Evolutionary conservation across 2,888 invertebrate species (phyloP), one percentile per base, ranked within the genome.

Genomic region (Nesidiocoris tenuis): DNA sequence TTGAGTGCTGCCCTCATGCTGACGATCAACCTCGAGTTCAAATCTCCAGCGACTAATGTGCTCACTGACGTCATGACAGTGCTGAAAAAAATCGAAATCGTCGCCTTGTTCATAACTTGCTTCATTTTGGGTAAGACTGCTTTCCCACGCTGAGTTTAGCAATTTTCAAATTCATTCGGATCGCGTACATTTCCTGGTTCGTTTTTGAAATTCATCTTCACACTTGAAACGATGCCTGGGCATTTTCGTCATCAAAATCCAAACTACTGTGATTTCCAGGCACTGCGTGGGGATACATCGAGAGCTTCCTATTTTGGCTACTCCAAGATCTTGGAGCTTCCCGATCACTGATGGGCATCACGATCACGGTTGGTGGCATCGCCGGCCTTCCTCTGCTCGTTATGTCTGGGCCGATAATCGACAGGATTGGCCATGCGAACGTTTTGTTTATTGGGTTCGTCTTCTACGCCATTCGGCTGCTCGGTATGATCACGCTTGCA

Each of bases 231-330:
- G n/a, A n/a, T n/a, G n/a, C n/a, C n/a, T n/a, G n/a, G n/a, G n/a
- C n/a, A n/a, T n/a, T n/a, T n/a, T n/a, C n/a, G n/a, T n/a, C n/a
- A n/a, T n/a, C n/a, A n/a, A n/a, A n/a, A n/a, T 12, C 9, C 12
- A 54, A 9, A 54, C 54, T 54, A 9, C n/a, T 61, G n/a, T 61
- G 61, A 17, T n/a, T 63, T 77, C 9, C 83, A 92, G 92, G 92
- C 39, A 90, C 89, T 21, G 90, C 90, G n/a, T 92, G 91, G 91
- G 92, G 92, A 55, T 92, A 90, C 84, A 89, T 93, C 80, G 92
- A 93, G 83, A 92, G 91, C 80, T 93, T 92, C 84, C 85, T 92
- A 24, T 92, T 92, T 84, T 92, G 92, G 91, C 85, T 92, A 77
- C 86, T 92, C 25, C 90, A 93, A 83, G 91, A 92, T 83, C 84